Evolutionary conservation across 2,113 vertebrate genomes (phyloP), one percentile per base, ranked within the genome.

Genomic region (Malaclemys terrapin): DNA sequence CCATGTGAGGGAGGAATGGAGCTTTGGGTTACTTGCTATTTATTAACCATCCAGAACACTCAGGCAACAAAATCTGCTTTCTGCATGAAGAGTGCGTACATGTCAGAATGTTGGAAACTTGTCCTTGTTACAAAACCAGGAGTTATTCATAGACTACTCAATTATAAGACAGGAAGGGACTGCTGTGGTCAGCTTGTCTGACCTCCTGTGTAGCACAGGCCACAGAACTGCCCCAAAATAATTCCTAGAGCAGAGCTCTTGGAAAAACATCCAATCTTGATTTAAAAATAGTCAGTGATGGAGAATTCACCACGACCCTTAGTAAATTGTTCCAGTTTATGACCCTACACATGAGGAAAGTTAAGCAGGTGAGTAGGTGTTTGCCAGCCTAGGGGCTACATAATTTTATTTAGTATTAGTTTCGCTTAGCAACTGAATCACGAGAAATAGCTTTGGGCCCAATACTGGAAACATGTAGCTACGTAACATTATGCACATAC

Each of bases 1-100:
- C 65, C 2, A 0, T 10, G 20, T 2, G 47, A 88, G 47, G 72
- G 12, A 75, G 22, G n/a, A 42, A 75, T 42, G 72, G 72, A 24
- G 72, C 35, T 75, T 31, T 75, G n/a, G 38, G 20, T 75, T 25
- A 12, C 4, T 20, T 38, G 35, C 27, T 31, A 16, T 62, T 35
- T 62, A 31, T 38, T 56, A 57, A 42, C 38, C 4, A 42, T 25
- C 0, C 0, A 62, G 35, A 69, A 53, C 1, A 1, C 42, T 49
- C 62, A 57, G 38, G 52, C 27, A 82, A 0, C 4, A 29, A 24
- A 4, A 80, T 50, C 83, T 92, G n/a, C 20, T 38, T 38, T 79
- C 52, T 76, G 47, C 12, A 6, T 1, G 4, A 75, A 20, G 69
- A 19, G 17, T 75, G 29, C n/a, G 45, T 59, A 2, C 14, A 27